phyloP scores from a whole-genome alignment of 2,113 vertebrate genomes.

The Rhea pennata region DNA sequence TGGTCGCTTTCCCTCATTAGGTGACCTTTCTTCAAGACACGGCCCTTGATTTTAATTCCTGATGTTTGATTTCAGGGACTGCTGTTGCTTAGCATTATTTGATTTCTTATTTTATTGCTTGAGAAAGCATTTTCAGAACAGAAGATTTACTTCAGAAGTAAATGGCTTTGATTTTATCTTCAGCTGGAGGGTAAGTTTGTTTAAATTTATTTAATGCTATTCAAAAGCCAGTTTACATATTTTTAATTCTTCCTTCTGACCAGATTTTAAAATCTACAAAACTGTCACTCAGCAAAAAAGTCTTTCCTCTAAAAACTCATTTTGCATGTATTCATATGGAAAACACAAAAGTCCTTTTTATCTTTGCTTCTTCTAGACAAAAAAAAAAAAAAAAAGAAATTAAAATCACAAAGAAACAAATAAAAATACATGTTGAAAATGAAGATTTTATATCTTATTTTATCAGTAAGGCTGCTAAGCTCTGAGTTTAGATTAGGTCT shows the following conservation, averaged over 20 bases:
- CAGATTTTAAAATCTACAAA: constrained; percentile 12
- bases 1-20: not conserved
- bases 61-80: not conserved
- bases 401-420: not conserved
- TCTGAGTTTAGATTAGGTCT: not conserved
- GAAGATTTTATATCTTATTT: not conserved
- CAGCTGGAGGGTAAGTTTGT: not conserved
- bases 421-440: not conserved
- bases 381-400: not conserved
- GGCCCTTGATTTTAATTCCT: not conserved
- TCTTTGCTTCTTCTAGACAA: not conserved
- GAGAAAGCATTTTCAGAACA: not conserved
- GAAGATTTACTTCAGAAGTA: not conserved
- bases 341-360: not conserved
- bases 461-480: not conserved
- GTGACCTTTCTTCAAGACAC: not conserved
- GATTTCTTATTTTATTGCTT: not conserved
- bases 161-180: not conserved
- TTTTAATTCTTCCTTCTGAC: not conserved
- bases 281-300: not conserved
- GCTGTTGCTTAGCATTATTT: not conserved
- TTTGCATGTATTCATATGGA: not conserved
- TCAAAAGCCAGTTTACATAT: not conserved
- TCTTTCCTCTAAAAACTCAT: not conserved
- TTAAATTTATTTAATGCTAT: not conserved